Conservation (phyloP, 2,888 invertebrate genomes). For the Pterobdella sp. region DNA sequence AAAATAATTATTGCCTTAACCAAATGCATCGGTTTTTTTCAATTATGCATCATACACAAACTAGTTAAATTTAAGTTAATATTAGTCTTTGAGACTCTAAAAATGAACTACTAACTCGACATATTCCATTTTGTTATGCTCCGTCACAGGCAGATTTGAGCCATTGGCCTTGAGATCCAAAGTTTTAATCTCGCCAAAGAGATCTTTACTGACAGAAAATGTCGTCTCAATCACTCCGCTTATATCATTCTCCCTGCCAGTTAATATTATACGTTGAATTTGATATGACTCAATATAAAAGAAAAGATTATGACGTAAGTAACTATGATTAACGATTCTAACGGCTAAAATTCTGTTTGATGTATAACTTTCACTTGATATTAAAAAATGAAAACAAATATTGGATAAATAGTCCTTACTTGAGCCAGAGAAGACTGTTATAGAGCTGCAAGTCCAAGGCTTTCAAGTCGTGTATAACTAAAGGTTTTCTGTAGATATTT, state of each 20-base stretch:
- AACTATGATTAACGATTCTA: too few relatives aligned
- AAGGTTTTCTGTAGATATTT: constrained; percentile 72
- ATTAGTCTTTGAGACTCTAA: too few relatives aligned
- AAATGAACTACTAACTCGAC: constrained; percentile 52
- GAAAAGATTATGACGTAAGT: too few relatives aligned
- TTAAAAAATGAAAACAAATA: neutral
- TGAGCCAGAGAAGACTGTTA: constrained; percentile 87
- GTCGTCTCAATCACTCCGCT: constrained; percentile 66
- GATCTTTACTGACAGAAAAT: constrained; percentile 88
- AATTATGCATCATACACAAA: too few relatives aligned
- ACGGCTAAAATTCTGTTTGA: too few relatives aligned
- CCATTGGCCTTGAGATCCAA: constrained; percentile 87
- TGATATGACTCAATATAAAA: too few relatives aligned
- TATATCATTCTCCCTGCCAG: constrained; percentile 54
- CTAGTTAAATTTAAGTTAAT: too few relatives aligned
- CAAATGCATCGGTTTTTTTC: too few relatives aligned
- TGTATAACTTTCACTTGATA: too few relatives aligned
- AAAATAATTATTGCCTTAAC: too few relatives aligned
- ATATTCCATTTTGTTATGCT: constrained; percentile 81
- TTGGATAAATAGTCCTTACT: constrained; percentile 62
- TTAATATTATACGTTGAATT: too few relatives aligned
- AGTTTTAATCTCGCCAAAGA: constrained; percentile 82
- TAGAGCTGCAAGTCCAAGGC: constrained; percentile 91
- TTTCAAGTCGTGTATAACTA: constrained; percentile 82
- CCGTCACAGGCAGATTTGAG: constrained; percentile 73